These are phyloP conservation scores for Manis javanica DNA, from an alignment of 2,797 vertebrate genomes.

Conservation along the genomic window DNA sequence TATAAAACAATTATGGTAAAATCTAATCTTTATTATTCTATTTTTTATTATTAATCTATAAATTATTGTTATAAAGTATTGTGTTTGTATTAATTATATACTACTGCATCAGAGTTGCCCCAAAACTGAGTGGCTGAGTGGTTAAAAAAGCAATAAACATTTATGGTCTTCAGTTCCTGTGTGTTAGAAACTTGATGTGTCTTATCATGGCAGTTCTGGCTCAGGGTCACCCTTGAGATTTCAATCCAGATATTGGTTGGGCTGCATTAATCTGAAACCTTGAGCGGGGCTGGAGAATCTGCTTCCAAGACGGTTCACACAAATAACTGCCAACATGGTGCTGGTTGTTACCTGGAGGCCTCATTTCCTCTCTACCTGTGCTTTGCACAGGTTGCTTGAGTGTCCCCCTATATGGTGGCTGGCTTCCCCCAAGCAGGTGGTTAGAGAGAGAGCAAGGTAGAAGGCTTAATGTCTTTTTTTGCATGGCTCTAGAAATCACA, in stretches of 20 bases:
- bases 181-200: neutral
- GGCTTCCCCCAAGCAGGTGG: neutral
- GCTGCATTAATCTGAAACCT: neutral
- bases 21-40: neutral
- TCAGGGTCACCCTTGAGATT: neutral
- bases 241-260: neutral
- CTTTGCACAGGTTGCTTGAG: neutral
- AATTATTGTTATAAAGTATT: neutral
- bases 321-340: neutral
- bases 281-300: neutral
- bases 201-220: neutral
- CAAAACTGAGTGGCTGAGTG: neutral
- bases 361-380: neutral
- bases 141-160: neutral
- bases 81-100: neutral
- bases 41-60: neutral
- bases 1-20: neutral
- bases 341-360: neutral
- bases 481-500: neutral
- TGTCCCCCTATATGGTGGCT: neutral
- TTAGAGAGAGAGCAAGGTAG: neutral
- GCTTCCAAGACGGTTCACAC: neutral
- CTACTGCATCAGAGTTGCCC: neutral
- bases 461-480: neutral
- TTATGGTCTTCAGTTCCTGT: neutral